Percentiles rank a stretch among this genome's conserved stretches.
Conservation (phyloP, 2,797 vertebrate genomes). For the Falco novaeseelandiae region DNA sequence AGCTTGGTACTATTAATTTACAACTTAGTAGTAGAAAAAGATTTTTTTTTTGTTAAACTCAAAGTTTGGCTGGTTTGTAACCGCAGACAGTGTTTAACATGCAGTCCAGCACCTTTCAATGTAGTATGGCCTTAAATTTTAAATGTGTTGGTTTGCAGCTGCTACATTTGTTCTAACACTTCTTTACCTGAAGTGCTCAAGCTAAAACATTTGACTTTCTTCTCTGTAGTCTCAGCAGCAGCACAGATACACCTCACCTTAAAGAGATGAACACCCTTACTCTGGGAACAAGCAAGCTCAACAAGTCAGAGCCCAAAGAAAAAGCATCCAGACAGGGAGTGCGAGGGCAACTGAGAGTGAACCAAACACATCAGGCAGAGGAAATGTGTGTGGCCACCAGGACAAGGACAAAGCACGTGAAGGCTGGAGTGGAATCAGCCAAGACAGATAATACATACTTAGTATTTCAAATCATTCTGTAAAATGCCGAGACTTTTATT, state of each 20-base stretch:
- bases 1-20: neutral
- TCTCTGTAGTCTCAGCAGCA: neutral
- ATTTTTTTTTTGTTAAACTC: neutral
- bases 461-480: neutral
- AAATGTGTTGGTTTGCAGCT: neutral
- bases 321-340: neutral
- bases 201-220: neutral
- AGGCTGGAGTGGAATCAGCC: neutral
- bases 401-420: accelerated
- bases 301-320: neutral
- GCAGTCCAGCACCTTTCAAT: neutral
- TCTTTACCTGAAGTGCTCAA: neutral
- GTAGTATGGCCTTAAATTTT: neutral
- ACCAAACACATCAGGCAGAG: neutral
- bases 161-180: neutral
- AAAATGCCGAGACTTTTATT: neutral
- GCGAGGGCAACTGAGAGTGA: neutral
- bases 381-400: neutral
- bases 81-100: neutral
- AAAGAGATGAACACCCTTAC: neutral
- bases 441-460: neutral
- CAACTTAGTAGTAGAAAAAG: neutral
- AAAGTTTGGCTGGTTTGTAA: neutral
- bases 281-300: neutral
- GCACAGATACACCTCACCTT: neutral